Evolutionary conservation across 2,888 invertebrate genomes (phyloP).

Genomic region (Macaria notata): DNA sequence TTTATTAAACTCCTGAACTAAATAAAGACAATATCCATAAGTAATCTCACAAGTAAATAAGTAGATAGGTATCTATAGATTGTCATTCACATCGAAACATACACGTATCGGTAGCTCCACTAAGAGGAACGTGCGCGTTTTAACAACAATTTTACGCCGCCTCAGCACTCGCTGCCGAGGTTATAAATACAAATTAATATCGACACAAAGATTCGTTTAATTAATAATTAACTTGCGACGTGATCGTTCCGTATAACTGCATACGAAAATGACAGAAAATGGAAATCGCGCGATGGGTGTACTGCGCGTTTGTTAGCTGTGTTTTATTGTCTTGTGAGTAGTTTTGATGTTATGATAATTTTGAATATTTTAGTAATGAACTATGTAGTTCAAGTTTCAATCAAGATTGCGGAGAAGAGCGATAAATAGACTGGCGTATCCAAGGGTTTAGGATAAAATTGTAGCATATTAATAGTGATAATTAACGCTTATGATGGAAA

Average conservation of each 20-base stretch:
- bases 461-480: too few relatives aligned
- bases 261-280: slow-evolving; percentile 71
- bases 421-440: too few relatives aligned
- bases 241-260: slow-evolving; percentile 34
- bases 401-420: too few relatives aligned
- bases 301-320: slow-evolving; percentile 57
- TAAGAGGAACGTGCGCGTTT: slow-evolving; percentile 29
- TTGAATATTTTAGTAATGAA: too few relatives aligned
- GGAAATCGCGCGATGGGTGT: slow-evolving; percentile 59
- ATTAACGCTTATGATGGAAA: too few relatives aligned
- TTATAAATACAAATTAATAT: slow-evolving; percentile 49
- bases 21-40: too few relatives aligned
- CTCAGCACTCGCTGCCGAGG: slow-evolving; percentile 31
- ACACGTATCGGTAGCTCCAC: slow-evolving; percentile 18
- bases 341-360: too few relatives aligned
- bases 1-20: too few relatives aligned
- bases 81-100: slow-evolving; percentile 1
- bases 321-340: slow-evolving; percentile 49
- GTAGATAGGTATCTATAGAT: too few relatives aligned
- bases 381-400: too few relatives aligned
- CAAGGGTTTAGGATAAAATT: too few relatives aligned
- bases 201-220: slow-evolving; percentile 37
- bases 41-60: too few relatives aligned
- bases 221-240: slow-evolving; percentile 40
- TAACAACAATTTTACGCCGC: slow-evolving; percentile 27